Conservation (phyloP, 2,113 vertebrate genomes). For the Ovis canadensis region DNA sequence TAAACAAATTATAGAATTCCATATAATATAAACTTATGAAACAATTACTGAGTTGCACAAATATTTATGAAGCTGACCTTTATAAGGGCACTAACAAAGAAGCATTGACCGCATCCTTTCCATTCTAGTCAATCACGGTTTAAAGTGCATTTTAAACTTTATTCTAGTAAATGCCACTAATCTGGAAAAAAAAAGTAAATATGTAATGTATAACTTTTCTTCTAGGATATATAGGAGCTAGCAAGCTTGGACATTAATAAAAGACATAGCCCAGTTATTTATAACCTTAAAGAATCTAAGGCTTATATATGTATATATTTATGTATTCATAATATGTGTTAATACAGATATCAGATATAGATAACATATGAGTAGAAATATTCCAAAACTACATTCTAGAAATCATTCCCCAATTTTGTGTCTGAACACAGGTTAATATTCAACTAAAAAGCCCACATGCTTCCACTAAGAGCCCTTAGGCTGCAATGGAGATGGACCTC, state of each 20-base stretch:
- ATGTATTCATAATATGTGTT: neutral
- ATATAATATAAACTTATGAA: neutral
- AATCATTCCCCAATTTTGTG: neutral
- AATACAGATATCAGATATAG: neutral
- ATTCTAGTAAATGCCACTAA: neutral
- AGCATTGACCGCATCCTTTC: neutral
- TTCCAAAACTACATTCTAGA: neutral
- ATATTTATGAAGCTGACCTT: neutral
- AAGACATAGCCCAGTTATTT: neutral
- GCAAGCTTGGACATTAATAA: neutral
- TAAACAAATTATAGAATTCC: neutral
- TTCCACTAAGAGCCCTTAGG: neutral
- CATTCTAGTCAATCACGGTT: neutral
- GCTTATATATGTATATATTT: fast-evolving
- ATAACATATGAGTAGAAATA: neutral
- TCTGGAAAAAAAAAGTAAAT: neutral
- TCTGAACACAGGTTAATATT: neutral
- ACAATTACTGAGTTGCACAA: neutral
- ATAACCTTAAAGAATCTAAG: neutral
- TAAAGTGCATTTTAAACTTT: neutral
- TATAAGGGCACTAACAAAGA: neutral
- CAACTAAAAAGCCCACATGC: neutral
- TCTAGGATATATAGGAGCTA: neutral
- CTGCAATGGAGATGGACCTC: neutral
- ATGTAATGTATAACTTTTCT: neutral